Conservation (phyloP, 2,113 vertebrate genomes). For the Hymenochirus boettgeri region DNA sequence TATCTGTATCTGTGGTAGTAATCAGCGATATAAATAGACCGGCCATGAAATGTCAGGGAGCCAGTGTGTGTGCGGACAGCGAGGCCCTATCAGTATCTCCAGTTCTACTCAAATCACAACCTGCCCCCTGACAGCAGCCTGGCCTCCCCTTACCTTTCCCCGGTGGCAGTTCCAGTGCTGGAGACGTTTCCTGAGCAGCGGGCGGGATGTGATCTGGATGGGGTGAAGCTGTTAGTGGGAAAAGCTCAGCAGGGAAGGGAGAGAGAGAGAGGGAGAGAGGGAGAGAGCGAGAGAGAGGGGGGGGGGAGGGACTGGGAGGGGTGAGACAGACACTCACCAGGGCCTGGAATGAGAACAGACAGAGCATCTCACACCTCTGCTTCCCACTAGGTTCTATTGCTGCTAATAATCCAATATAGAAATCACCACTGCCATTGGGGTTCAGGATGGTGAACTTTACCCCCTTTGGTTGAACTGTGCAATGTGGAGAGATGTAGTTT, state of each 20-base stretch:
- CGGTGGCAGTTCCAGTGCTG: slow-evolving; percentile 5
- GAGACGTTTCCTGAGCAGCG: not conserved
- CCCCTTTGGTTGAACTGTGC: too few species aligned
- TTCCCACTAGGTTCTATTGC: too few species aligned
- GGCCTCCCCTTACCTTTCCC: slow-evolving; percentile 28
- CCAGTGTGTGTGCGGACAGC: slow-evolving; percentile 14
- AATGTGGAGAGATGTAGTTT: too few species aligned
- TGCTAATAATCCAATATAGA: too few species aligned
- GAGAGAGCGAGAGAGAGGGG: not conserved
- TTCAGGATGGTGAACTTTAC: too few species aligned
- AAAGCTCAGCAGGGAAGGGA: slow-evolving; percentile 22
- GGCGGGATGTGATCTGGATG: not conserved
- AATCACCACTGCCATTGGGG: too few species aligned
- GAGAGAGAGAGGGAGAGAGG: slow-evolving; percentile 4
- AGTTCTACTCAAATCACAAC: not conserved
- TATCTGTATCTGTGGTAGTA: too few species aligned
- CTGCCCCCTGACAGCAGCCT: not conserved
- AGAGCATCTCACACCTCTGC: too few species aligned
- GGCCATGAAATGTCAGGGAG: not conserved
- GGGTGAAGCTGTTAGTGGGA: slow-evolving; percentile 15
- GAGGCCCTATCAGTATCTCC: slow-evolving; percentile 9
- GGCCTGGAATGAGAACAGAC: too few species aligned
- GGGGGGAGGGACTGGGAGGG: slow-evolving; percentile 12
- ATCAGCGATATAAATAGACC: slow-evolving; percentile 1
- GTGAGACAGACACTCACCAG: slow-evolving; percentile 17